Percentiles rank a stretch among this genome's conserved stretches.
Conservation (phyloP, 2,888 invertebrate genomes). For the Clistopyga incitator region DNA sequence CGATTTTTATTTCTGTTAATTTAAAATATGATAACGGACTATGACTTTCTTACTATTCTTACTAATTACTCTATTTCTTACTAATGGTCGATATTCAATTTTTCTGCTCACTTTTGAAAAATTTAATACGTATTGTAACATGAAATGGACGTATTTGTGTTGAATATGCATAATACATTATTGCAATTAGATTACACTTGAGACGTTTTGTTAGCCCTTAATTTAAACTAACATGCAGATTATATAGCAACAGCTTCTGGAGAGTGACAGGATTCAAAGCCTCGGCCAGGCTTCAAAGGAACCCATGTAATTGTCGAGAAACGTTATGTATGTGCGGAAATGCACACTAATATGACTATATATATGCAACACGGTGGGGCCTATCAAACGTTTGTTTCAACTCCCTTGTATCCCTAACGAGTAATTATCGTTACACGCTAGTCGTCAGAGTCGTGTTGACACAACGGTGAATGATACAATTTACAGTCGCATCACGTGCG, state of each 20-base stretch:
- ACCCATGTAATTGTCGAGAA: not conserved
- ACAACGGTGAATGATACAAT: conserved; percentile 39
- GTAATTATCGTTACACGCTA: conserved; percentile 52
- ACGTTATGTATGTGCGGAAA: conserved; percentile 8
- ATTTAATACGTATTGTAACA: too few relatives aligned
- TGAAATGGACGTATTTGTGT: too few relatives aligned
- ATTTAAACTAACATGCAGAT: not conserved
- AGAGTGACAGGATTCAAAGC: conserved; percentile 13
- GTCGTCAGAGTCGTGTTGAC: conserved; percentile 51
- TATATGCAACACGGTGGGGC: not conserved
- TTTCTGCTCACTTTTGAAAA: too few relatives aligned
- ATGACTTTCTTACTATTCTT: too few relatives aligned
- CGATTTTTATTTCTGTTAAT: too few relatives aligned
- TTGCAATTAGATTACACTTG: too few relatives aligned
- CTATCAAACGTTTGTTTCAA: conserved; percentile 45
- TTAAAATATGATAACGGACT: too few relatives aligned
- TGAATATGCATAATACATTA: too few relatives aligned
- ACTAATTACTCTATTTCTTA: too few relatives aligned
- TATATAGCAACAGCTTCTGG: not conserved
- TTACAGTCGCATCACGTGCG: conserved; percentile 36
- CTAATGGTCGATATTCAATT: too few relatives aligned
- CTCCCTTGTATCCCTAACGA: conserved; percentile 51
- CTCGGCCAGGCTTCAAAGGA: conserved; percentile 12
- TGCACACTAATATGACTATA: not conserved
- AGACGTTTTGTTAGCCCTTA: too few relatives aligned